Evolutionary conservation across 2,113 vertebrate species (phyloP).

Genomic region (Sturnus vulgaris): DNA sequence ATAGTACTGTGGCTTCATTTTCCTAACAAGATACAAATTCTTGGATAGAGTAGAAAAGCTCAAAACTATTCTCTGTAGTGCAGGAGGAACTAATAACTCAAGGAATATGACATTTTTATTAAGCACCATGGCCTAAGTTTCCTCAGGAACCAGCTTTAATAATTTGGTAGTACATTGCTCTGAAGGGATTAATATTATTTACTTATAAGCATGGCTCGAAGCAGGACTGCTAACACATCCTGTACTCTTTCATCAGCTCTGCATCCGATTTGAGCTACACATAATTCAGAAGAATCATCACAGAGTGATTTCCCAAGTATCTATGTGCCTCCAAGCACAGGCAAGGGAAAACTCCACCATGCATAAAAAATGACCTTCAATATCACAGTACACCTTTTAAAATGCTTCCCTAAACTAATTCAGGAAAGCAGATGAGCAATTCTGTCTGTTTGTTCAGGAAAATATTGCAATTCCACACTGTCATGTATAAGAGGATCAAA

Average conservation of each 20-base stretch:
- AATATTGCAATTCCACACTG: not conserved
- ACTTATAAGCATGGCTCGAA: conserved; percentile 17
- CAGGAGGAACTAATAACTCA: conserved; percentile 57
- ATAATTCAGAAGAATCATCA: conserved; percentile 57
- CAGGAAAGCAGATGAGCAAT: conserved; percentile 47
- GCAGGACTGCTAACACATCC: conserved; percentile 21
- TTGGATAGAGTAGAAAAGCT: conserved; percentile 29
- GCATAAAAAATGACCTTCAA: conserved; percentile 67
- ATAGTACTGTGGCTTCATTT: not conserved
- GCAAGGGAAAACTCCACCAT: conserved; percentile 31
- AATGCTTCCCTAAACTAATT: conserved; percentile 50
- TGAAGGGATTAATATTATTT: conserved; percentile 65
- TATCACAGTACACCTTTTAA: conserved; percentile 61
- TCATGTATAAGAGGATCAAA: not conserved
- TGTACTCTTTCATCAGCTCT: conserved; percentile 22
- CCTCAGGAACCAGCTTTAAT: conserved; percentile 58
- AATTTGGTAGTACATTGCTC: conserved; percentile 56
- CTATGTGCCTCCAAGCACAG: conserved; percentile 23
- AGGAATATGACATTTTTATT: conserved; percentile 63
- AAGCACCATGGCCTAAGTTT: conserved; percentile 22
- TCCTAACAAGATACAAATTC: not conserved
- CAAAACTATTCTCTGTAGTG: conserved; percentile 36
- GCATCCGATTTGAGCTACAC: conserved; percentile 6
- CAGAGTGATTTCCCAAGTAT: not conserved
- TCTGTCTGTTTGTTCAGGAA: conserved; percentile 2